Evolutionary conservation across 2,888 invertebrate species (phyloP), one percentile per base, ranked within the genome.

Genomic region (Drosophila koepferae): DNA sequence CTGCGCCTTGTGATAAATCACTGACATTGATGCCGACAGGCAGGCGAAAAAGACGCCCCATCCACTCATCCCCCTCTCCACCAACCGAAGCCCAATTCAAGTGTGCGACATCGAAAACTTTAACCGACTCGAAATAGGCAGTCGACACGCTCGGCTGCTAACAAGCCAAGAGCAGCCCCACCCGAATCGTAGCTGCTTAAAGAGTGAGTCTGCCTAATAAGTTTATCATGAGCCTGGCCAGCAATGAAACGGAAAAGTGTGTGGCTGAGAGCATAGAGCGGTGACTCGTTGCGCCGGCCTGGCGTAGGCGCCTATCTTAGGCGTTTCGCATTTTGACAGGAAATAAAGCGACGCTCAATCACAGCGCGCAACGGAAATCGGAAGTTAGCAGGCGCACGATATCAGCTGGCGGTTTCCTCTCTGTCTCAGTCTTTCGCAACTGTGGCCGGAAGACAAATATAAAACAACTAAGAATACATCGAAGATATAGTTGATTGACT

Each of bases 341-440:
- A 86, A 86, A 86, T 86, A 80, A 85, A 83, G 82, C 86, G 80
- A 55, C 76, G 82, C 87, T 83, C 87, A 82, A 85, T 86, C 86
- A 85, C 81, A 69, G 73, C 81, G 79, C 79, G 72, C 72, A 77
- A 70, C 87, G 87, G 86, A 87, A 86, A 87, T 87, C 87, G 87
- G 87, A 86, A 86, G 86, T 87, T 83, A 87, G 86, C 87, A 86
- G 83, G 80, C 86, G 72, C 82, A 77, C 79, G 86, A 86, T 86
- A 86, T 87, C 86, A 77, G 81, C 82, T 63, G 67, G 82, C 81
- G 82, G 82, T 82, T 82, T 82, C 82, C 82, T 69, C 64, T 71
- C 81, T 72, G 76, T 75, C 73, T 63, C 67, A 62, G 63, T 55
- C 64, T 46, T 53, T 46, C 43, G 18, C 55, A 40, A 63, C 23